Evolutionary conservation across 1,140 invertebrate species (phyloP).

Genomic region (Drosophila pectinifera): DNA sequence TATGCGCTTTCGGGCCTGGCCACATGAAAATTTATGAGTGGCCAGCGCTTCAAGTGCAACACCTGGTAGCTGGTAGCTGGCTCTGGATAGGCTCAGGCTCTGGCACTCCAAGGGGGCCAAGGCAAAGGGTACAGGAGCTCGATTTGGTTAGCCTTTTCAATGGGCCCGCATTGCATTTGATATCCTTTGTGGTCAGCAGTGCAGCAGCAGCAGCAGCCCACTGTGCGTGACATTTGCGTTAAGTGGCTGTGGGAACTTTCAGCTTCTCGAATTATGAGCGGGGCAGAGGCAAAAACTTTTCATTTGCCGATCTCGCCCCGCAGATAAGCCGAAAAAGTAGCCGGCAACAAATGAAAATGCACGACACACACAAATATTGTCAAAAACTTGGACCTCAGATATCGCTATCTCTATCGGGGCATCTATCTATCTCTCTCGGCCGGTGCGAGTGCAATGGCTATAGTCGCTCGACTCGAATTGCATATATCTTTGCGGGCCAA

Average conservation of each 20-base stretch:
- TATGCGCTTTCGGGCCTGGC: constrained; percentile 69
- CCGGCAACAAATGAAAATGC: constrained; percentile 73
- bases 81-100: constrained; percentile 2
- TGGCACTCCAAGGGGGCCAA: constrained; percentile 29
- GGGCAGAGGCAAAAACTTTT: constrained; percentile 56
- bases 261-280: constrained; percentile 27
- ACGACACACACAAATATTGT: constrained; percentile 62
- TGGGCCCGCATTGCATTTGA: constrained; percentile 76
- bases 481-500: constrained; percentile 26
- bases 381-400: constrained; percentile 54
- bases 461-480: constrained; percentile 39
- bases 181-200: constrained; percentile 69
- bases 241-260: constrained; percentile 75
- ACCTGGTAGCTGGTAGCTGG: constrained; percentile 79
- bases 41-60: constrained; percentile 69
- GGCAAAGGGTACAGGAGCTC: constrained; percentile 37
- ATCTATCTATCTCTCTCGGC: constrained; percentile 24
- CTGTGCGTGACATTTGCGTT: constrained; percentile 82
- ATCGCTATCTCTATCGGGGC: constrained; percentile 41
- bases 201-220: constrained; percentile 41
- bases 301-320: constrained; percentile 59
- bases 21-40: constrained; percentile 77
- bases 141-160: constrained; percentile 38
- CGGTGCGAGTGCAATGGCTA: constrained; percentile 61
- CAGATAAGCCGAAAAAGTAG: constrained; percentile 64